A percentile compares a stretch with the other conserved stretches of the same genome.
phyloP scores from a whole-genome alignment of 2,797 vertebrate genomes.

The Sciaenops ocellatus region DNA sequence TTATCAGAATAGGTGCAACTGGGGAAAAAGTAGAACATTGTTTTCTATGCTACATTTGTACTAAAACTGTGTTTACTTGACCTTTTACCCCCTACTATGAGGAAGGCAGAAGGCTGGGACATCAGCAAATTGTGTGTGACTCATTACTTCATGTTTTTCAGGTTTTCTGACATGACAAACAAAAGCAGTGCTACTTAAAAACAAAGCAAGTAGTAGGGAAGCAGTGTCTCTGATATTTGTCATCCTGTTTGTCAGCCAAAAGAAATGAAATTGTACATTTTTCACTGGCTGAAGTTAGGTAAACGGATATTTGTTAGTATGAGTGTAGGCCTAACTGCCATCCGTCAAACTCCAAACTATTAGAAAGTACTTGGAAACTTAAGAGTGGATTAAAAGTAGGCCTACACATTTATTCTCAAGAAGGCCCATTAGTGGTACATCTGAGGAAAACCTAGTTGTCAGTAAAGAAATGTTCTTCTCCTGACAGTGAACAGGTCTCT shows the following conservation, averaged over 20 bases:
- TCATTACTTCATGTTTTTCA: not conserved
- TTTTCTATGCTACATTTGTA: not conserved
- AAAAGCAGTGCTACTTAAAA: constrained; percentile 1
- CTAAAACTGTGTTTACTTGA: constrained; percentile 4
- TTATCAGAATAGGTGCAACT: not conserved
- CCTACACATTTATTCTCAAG: not conserved
- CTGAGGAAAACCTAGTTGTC: not conserved
- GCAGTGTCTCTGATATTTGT: not conserved
- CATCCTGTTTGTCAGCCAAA: constrained; percentile 6
- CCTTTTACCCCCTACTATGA: constrained; percentile 2
- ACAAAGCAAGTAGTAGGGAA: not conserved
- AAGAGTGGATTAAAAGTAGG: too few species aligned
- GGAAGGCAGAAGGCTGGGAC: not conserved
- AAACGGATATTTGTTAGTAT: not conserved
- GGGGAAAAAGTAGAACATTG: not conserved
- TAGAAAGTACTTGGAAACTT: too few species aligned
- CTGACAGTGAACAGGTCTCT: not conserved
- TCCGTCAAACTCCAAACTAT: too few species aligned
- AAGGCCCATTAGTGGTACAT: not conserved
- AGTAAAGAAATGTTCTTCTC: not conserved
- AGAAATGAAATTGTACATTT: constrained; percentile 11
- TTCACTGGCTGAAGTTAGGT: not conserved
- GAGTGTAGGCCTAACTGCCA: too few species aligned
- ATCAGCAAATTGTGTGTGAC: not conserved
- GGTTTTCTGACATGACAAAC: not conserved